Conservation (phyloP, 2,113 vertebrate species). For the Synchiropus splendidus region DNA sequence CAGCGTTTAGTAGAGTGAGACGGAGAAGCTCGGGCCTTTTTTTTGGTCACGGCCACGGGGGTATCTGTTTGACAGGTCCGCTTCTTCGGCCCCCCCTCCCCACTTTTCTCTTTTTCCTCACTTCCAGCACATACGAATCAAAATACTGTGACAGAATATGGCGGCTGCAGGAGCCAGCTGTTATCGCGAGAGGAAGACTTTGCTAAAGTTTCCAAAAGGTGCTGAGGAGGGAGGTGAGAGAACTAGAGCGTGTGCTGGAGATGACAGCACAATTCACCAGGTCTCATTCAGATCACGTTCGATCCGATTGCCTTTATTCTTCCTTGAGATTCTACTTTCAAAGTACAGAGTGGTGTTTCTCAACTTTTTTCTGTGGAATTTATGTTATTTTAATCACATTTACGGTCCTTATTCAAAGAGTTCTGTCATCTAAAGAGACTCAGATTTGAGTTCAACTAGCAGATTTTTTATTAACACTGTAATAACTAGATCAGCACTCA, state of each 20-base stretch:
- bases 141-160: slow-evolving; percentile 91
- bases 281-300: too few species aligned
- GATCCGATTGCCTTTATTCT: too few species aligned
- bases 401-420: too few species aligned
- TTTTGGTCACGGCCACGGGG: slow-evolving; percentile 43
- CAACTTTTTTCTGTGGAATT: too few species aligned
- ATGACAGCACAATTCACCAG: too few species aligned
- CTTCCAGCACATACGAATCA: slow-evolving; percentile 78
- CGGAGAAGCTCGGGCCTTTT: slow-evolving; percentile 33
- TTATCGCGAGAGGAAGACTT: slow-evolving; percentile 73
- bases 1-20: slow-evolving; percentile 27
- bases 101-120: slow-evolving; percentile 61
- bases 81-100: slow-evolving; percentile 52
- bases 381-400: too few species aligned
- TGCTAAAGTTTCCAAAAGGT: slow-evolving; percentile 18
- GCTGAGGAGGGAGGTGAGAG: slow-evolving; percentile 14
- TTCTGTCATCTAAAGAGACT: too few species aligned
- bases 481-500: too few species aligned
- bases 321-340: too few species aligned
- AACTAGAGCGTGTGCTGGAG: background rate
- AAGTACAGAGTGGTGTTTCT: too few species aligned
- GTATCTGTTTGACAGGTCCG: slow-evolving; percentile 60
- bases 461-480: too few species aligned
- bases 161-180: slow-evolving; percentile 66
- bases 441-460: too few species aligned